phyloP scores from a whole-genome alignment of 2,888 invertebrate genomes.

The Nipponacmea schrenckii region DNA sequence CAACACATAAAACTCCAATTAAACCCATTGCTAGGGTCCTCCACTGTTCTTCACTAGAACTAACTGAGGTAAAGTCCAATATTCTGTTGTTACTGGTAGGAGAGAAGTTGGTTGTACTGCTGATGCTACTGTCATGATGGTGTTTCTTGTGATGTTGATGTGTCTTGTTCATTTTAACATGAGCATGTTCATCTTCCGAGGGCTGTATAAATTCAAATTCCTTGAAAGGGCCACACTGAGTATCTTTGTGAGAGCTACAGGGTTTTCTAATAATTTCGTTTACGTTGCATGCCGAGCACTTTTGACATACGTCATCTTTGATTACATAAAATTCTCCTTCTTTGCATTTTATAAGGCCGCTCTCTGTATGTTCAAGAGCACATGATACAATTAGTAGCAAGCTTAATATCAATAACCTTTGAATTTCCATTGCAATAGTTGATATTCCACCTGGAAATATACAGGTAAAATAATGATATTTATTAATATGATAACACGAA shows the following conservation, averaged over 20 bases:
- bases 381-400: background rate
- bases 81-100: background rate
- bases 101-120: background rate
- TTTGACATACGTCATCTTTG: constrained; percentile 12
- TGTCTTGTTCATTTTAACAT: background rate
- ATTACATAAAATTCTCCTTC: background rate
- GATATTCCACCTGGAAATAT: no score
- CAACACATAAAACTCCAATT: constrained; percentile 26
- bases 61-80: constrained; percentile 16
- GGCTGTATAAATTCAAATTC: constrained; percentile 32
- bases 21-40: constrained; percentile 24
- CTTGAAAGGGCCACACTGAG: constrained; percentile 36
- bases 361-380: background rate
- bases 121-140: constrained; percentile 7
- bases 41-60: constrained; percentile 20
- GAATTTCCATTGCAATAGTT: background rate
- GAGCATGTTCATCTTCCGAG: constrained; percentile 9
- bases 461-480: no score
- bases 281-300: constrained; percentile 32
- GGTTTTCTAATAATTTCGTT: constrained; percentile 37
- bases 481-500: no score
- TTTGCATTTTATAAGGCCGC: background rate
- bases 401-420: background rate
- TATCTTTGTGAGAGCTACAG: constrained; percentile 28
- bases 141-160: constrained; percentile 12